Base-by-base conservation (phyloP, 2,113 vertebrate species). In the Callorhinus ursinus region DNA sequence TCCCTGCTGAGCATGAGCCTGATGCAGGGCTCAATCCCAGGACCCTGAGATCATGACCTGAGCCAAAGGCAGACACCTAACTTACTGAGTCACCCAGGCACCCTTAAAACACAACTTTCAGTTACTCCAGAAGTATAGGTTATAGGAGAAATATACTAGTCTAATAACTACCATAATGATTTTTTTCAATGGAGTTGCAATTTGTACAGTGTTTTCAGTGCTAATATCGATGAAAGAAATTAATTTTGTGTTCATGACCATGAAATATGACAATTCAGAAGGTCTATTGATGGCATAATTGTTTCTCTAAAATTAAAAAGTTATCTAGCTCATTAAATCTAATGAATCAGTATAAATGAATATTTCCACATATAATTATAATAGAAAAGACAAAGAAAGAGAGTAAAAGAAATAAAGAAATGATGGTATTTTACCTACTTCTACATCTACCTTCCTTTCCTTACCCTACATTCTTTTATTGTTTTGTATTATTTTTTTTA, bases 291-390 rank as follows among this genome's bases (percentile, higher is more conserved):
- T 63, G 12, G 42, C 15, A 85, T 84, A 91, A 28, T 63, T 86
- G 21, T 59, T 92, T 97, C 53, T 83, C 53, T 91, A 95, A 93
- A 95, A 88, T 90, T 91, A 90, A 89, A 93, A 94, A 26, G 0
- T 72, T 90, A 86, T 72, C 28, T 86, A 86, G 18, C 65, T 95
- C 36, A 81, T 77, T 72, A 92, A 92, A 80, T 80, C 22, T 83
- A 77, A n/a, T 77, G 18, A 93, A 84, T 61, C 39, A 83, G 7
- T 39, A 24, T 55, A 85, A 88, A 88, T 59, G 7, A 13, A 3
- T 51, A 91, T 85, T 89, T 77, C 19, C 53, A 16, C 14, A 33
- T 79, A 84, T 46, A 8, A 65, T 81, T 55, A 26, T 46, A 85
- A 42, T 31, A 1, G 15, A 88, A 46, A 69, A 0, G 24, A 57